phyloP scores from a whole-genome alignment of 1,140 invertebrate genomes.

The Aplysia californica region DNA sequence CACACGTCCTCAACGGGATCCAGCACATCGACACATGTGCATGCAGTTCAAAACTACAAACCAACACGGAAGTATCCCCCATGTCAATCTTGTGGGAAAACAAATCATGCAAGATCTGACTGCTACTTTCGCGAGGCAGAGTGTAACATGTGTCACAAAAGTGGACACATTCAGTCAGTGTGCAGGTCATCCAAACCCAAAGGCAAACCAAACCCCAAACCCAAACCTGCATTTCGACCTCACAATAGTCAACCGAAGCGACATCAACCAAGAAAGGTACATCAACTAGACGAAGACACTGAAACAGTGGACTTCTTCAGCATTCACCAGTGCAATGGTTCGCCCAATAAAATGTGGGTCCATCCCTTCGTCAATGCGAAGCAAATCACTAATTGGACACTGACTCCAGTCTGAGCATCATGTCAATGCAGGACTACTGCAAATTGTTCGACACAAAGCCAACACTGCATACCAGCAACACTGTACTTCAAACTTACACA shows the following conservation, averaged over 20 bases:
- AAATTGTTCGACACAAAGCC: neutral
- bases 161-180: neutral
- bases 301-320: neutral
- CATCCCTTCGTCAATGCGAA: neutral
- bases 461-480: neutral
- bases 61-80: neutral
- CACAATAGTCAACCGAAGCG: neutral
- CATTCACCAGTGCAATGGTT: neutral
- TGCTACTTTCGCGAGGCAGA: neutral
- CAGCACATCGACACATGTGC: neutral
- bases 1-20: neutral
- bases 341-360: neutral
- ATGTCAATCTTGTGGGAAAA: neutral
- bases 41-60: neutral
- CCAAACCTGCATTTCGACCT: neutral
- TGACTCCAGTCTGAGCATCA: neutral
- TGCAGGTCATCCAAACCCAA: too few species aligned
- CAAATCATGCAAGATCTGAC: neutral
- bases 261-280: neutral
- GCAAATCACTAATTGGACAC: neutral
- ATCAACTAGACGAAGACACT: neutral
- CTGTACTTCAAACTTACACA: neutral
- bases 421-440: neutral
- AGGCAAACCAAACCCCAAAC: neutral
- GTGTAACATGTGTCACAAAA: neutral